Conservation (phyloP, 2,113 vertebrate species). For the Dissostichus mawsoni region DNA sequence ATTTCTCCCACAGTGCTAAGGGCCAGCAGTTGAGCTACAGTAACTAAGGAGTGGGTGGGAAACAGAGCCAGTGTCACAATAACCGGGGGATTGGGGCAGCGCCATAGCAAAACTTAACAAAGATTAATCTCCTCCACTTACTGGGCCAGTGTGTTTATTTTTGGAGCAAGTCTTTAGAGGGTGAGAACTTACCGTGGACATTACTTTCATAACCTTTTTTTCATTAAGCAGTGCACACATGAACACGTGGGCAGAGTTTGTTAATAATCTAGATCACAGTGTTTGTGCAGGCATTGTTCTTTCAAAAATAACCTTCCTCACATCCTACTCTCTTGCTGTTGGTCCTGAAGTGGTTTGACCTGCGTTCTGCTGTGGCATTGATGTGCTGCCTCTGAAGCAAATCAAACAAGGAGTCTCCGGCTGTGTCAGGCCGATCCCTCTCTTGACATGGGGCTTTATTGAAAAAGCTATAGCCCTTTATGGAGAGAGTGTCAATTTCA, state of each 20-base stretch:
- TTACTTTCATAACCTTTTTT: constrained; percentile 39
- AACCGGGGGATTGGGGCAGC: constrained; percentile 25
- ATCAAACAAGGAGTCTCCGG: constrained; percentile 49
- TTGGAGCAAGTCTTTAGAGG: constrained; percentile 23
- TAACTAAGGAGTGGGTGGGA: constrained; percentile 37
- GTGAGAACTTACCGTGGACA: constrained; percentile 1
- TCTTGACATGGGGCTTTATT: constrained; percentile 73
- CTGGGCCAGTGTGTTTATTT: constrained; percentile 45
- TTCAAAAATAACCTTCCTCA: not conserved
- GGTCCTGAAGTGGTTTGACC: constrained; percentile 35
- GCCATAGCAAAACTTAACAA: constrained; percentile 48
- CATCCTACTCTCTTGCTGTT: not conserved
- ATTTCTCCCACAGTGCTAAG: constrained; percentile 12
- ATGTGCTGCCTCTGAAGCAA: constrained; percentile 53
- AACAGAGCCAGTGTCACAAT: constrained; percentile 39
- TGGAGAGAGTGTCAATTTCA: constrained; percentile 80
- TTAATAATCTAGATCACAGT: constrained; percentile 3
- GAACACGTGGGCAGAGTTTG: not conserved
- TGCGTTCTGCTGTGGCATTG: constrained; percentile 23
- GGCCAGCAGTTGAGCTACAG: constrained; percentile 18
- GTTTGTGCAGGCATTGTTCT: not conserved
- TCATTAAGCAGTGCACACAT: constrained; percentile 27
- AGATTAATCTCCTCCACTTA: constrained; percentile 67
- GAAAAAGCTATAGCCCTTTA: constrained; percentile 76
- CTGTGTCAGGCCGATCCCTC: constrained; percentile 58